These are phyloP conservation scores for Glyptemys insculpta DNA, from an alignment of 2,797 vertebrate genomes.

Conservation along the genomic window DNA sequence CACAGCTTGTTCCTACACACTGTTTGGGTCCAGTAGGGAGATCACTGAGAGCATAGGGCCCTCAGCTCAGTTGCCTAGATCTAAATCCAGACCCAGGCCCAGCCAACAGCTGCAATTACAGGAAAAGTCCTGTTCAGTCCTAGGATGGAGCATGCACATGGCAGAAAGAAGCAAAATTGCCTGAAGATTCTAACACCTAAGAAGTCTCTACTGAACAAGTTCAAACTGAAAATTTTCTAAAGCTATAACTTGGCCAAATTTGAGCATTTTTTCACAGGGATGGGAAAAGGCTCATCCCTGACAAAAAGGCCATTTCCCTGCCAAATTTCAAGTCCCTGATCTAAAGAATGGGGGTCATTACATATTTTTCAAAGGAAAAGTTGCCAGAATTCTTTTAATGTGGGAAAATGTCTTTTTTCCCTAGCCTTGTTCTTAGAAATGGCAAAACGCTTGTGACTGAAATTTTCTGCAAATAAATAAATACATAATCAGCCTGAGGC, in stretches of 20 bases:
- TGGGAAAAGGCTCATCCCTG: neutral
- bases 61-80: neutral
- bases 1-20: neutral
- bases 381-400: neutral
- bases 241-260: neutral
- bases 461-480: neutral
- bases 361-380: neutral
- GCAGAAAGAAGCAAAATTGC: neutral
- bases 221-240: neutral
- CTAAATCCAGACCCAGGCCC: neutral
- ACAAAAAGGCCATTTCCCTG: neutral
- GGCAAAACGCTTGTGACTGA: rapidly evolving
- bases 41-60: neutral
- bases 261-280: neutral
- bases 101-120: neutral
- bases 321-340: neutral
- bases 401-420: neutral
- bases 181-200: neutral
- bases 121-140: neutral
- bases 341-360: neutral
- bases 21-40: neutral
- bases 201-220: neutral
- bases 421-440: neutral
- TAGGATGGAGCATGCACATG: neutral
- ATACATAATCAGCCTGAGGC: neutral